These are phyloP conservation scores for Pseudorhombus dupliciocellatus DNA, from an alignment of 2,113 vertebrate species.

Conservation along the genomic window DNA sequence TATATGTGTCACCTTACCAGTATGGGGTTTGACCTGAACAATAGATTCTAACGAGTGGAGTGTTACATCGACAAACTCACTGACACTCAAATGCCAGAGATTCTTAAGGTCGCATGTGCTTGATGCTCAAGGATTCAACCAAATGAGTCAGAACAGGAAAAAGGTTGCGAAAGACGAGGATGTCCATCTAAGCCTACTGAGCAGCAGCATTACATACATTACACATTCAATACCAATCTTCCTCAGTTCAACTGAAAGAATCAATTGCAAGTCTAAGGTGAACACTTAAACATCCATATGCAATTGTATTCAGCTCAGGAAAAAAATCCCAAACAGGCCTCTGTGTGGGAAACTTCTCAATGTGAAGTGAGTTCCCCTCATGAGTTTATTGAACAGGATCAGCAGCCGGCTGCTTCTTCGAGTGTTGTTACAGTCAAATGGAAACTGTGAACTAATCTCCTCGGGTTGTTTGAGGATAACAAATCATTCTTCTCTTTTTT, in stretches of 20 bases:
- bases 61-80: slow-evolving; percentile 47
- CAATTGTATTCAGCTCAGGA: slow-evolving; percentile 49
- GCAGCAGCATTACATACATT: too few species aligned
- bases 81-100: slow-evolving; percentile 59
- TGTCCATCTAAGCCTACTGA: neutral
- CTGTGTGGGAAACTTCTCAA: too few species aligned
- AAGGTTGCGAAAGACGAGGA: slow-evolving; percentile 1
- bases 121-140: slow-evolving; percentile 67
- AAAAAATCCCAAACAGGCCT: slow-evolving; percentile 38
- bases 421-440: slow-evolving; percentile 37
- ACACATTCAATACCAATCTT: too few species aligned
- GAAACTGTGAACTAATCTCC: slow-evolving; percentile 33
- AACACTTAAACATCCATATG: slow-evolving; percentile 36
- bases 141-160: slow-evolving; percentile 45
- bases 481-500: slow-evolving; percentile 8
- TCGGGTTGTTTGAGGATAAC: slow-evolving; percentile 33
- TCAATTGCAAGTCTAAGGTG: slow-evolving; percentile 25
- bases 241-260: neutral
- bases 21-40: slow-evolving; percentile 55
- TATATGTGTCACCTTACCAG: slow-evolving; percentile 46
- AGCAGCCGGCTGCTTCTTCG: slow-evolving; percentile 12
- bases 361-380: slow-evolving; percentile 43
- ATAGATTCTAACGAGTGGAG: slow-evolving; percentile 42
- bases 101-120: slow-evolving; percentile 50
- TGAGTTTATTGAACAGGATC: slow-evolving; percentile 63